Evolutionary conservation across 2,113 vertebrate species (phyloP), one percentile per base, ranked within the genome.

Genomic region (Emydura subglobosa): DNA sequence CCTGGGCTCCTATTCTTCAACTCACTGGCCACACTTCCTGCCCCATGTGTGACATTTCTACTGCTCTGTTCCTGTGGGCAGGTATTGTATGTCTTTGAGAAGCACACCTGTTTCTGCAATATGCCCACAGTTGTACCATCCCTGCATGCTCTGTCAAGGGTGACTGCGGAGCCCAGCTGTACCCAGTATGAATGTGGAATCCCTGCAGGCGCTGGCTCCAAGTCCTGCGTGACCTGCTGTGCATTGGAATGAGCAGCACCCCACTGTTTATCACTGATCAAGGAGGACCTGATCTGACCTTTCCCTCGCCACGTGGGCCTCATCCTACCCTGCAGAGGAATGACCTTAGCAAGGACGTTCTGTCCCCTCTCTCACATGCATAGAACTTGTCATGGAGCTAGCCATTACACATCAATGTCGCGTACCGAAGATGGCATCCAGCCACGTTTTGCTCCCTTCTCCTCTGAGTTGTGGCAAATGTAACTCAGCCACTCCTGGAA

Each of bases 1-100:
- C 13, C 6, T 74, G 10, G 54, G 8, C 61, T 91, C 31, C 34
- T 24, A 9, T 68, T 0, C 0, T 34, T 76, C 16, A 79, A 49
- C 85, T 12, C 54, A 54, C 10, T 39, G 11, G 7, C 31, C 39
- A 68, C 83, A 68, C 10, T n/a, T 92, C 17, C 24, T n/a, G 4
- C 34, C 4, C 10, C 54, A 82, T 1, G 11, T 55, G 34, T 42
- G 72, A 29, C 3, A 80, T 85, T 79, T 31, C 55, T 55, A 57
- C 53, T 87, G 42, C 84, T n/a, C 27, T 19, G 3, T 81, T 54
- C 34, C 51, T 10, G 31, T n/a, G 29, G 34, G 61, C 61, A 68
- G 34, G 7, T n/a, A n/a, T 16, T n/a, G 61, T n/a, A 68, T n/a
- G 7, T n/a, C 31, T 68, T 4, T 17, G 61, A 68, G 34, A 34